Conservation (phyloP, 23 tunicate genomes). For the Aplidium turbinatum region DNA sequence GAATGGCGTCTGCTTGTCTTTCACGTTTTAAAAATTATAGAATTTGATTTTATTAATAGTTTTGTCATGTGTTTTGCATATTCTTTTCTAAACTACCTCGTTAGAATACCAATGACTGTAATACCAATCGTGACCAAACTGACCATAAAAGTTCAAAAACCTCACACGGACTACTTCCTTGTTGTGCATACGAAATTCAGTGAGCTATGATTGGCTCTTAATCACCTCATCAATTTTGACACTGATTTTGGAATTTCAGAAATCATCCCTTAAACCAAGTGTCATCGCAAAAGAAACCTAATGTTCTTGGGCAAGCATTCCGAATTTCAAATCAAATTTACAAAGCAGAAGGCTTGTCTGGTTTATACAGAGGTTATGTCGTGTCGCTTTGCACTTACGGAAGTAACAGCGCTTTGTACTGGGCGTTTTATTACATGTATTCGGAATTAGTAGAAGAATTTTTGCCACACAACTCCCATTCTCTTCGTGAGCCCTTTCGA, state of each 20-base stretch:
- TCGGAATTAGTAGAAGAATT: slow-evolving; percentile 78
- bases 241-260: neutral
- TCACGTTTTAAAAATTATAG: too few relatives aligned
- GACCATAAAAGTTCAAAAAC: too few relatives aligned
- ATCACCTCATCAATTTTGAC: too few relatives aligned
- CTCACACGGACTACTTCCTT: too few relatives aligned
- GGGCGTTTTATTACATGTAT: slow-evolving; percentile 86
- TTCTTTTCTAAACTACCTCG: too few relatives aligned
- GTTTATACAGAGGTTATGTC: slow-evolving; percentile 83
- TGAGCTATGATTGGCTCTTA: too few relatives aligned
- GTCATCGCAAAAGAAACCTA: slow-evolving; percentile 14
- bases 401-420: slow-evolving; percentile 90
- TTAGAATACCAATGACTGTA: too few relatives aligned
- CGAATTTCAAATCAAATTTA: slow-evolving; percentile 47
- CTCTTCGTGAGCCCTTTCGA: slow-evolving; percentile 64
- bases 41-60: too few relatives aligned
- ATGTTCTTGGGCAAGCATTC: slow-evolving; percentile 70
- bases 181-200: too few relatives aligned
- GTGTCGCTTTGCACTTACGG: slow-evolving; percentile 90
- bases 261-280: neutral
- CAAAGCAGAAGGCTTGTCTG: slow-evolving; percentile 74
- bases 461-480: slow-evolving; percentile 39
- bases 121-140: too few relatives aligned
- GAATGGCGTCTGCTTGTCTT: too few relatives aligned
- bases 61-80: too few relatives aligned